phyloP scores from a whole-genome alignment of 37 sponge, comb jelly and placozoan species.

The Geodia barretti region DNA sequence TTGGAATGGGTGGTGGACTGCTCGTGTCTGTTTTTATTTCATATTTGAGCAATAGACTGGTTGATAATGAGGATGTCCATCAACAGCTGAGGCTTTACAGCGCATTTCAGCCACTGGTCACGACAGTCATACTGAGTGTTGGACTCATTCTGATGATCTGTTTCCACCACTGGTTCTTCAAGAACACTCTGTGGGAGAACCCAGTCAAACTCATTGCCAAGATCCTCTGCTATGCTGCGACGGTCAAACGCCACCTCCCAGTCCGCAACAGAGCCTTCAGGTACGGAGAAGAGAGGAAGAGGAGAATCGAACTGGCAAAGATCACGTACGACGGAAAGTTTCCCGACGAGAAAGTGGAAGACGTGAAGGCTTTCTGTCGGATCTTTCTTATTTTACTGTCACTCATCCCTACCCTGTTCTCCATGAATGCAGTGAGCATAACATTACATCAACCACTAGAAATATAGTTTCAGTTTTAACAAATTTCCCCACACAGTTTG shows the following conservation, averaged over 20 bases:
- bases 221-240: constrained; percentile 3
- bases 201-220: constrained; percentile 7
- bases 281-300: constrained; percentile 16
- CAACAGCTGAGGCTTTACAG: too few species aligned
- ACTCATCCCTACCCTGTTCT: too few species aligned
- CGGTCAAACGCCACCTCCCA: neutral
- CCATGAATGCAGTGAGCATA: neutral
- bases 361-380: constrained; percentile 17
- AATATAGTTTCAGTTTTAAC: too few species aligned
- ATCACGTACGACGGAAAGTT: neutral
- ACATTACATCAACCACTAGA: neutral
- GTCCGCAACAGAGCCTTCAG: neutral
- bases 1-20: neutral
- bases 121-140: neutral
- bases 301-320: constrained; percentile 45
- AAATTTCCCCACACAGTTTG: too few species aligned
- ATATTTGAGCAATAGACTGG: too few species aligned
- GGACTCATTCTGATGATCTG: neutral
- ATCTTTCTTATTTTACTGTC: neutral
- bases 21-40: too few species aligned
- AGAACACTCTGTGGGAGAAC: neutral
- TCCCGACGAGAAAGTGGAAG: constrained; percentile 15
- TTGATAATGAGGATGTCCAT: too few species aligned
- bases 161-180: neutral
- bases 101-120: neutral